phyloP scores from a whole-genome alignment of 2,113 vertebrate genomes.

The Campylomormyrus numenius region DNA sequence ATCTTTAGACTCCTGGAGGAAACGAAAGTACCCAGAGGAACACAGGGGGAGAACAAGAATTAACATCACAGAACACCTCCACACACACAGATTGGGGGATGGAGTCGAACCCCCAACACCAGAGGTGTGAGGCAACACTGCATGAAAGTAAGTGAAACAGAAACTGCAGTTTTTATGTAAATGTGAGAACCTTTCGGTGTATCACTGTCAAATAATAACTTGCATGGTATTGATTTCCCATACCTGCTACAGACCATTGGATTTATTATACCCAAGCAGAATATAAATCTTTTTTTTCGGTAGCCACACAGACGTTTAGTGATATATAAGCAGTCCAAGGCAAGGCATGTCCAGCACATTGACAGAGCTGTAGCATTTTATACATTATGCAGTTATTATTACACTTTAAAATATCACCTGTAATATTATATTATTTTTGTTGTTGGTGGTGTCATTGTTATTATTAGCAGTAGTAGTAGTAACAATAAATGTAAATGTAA shows the following conservation, averaged over 20 bases:
- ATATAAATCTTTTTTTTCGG: background rate
- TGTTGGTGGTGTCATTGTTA: background rate
- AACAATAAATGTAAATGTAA: background rate
- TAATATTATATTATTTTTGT: background rate
- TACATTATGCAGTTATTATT: background rate
- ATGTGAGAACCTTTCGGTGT: background rate
- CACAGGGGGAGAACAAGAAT: background rate
- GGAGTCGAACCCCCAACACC: background rate
- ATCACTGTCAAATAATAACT: background rate
- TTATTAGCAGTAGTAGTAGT: background rate
- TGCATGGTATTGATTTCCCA: constrained; percentile 4
- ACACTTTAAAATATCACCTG: background rate
- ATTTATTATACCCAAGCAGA: constrained; percentile 4
- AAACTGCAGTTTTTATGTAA: background rate
- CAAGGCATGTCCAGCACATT: background rate
- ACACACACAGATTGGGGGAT: background rate
- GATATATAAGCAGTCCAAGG: background rate
- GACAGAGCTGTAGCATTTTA: background rate
- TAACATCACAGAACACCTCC: background rate
- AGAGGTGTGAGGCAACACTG: background rate
- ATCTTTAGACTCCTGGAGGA: background rate
- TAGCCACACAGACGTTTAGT: background rate
- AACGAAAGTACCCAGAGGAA: background rate
- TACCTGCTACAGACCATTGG: background rate
- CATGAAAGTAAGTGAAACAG: background rate